A percentile compares a stretch with the other conserved stretches of the same genome.
These are phyloP conservation scores for Nasonia vitripennis DNA, from an alignment of 1,140 invertebrate species.

Conservation along the genomic window DNA sequence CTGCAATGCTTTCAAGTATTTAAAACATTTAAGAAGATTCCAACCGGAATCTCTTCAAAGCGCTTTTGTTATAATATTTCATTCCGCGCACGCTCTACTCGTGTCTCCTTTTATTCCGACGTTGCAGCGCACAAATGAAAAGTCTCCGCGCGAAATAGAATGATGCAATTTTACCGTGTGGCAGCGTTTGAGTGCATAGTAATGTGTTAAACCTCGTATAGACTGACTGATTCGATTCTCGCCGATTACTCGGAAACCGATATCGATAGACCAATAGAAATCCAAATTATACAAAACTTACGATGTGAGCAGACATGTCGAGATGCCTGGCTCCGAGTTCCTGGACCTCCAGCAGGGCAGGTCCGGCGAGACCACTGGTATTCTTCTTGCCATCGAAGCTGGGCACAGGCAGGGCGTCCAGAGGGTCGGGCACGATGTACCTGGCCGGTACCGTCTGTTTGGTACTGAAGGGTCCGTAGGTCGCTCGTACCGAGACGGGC, in stretches of 20 bases:
- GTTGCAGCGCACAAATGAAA: no score
- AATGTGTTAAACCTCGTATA: no score
- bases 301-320: slow-evolving; percentile 93
- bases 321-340: slow-evolving; percentile 84
- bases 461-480: slow-evolving; percentile 93
- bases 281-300: slow-evolving; percentile 64
- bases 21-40: neutral
- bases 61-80: slow-evolving; percentile 1
- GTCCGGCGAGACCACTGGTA: slow-evolving; percentile 59
- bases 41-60: neutral
- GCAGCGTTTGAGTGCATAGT: no score
- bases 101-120: neutral
- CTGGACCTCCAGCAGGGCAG: slow-evolving; percentile 78
- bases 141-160: no score
- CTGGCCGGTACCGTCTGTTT: slow-evolving; percentile 94
- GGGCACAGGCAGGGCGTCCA: slow-evolving; percentile 74
- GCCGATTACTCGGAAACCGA: no score
- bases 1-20: neutral
- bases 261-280: no score
- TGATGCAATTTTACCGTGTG: no score
- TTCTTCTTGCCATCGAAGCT: slow-evolving; percentile 63
- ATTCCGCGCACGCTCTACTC: neutral
- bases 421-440: slow-evolving; percentile 88
- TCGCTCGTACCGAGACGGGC: slow-evolving; percentile 89
- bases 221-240: no score